Conservation (phyloP, 2,888 invertebrate species). For the Ennomos erosarius region DNA sequence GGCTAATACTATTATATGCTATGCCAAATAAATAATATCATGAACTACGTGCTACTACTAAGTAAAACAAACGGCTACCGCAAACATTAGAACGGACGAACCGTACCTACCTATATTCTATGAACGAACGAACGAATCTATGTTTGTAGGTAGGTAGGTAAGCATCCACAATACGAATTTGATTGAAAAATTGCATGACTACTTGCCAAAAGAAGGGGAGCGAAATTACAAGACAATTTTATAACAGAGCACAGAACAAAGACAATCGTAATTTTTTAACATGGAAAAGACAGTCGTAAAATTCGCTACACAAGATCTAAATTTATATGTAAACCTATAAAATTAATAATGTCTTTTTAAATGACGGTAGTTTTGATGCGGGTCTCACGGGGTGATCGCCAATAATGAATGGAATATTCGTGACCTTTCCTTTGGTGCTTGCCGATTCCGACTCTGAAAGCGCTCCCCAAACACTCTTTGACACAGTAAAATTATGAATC, state of each 20-base stretch:
- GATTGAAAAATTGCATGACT: slow-evolving; percentile 82
- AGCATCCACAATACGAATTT: slow-evolving; percentile 52
- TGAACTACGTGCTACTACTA: too few species aligned
- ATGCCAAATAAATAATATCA: too few species aligned
- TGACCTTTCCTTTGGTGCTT: slow-evolving; percentile 5
- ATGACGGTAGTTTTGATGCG: slow-evolving; percentile 23
- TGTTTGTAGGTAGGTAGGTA: too few species aligned
- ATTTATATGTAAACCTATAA: background rate
- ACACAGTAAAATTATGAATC: too few species aligned
- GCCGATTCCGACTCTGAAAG: too few species aligned
- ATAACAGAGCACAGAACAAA: slow-evolving; percentile 18
- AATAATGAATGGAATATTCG: slow-evolving; percentile 20
- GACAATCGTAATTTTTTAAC: slow-evolving; percentile 15
- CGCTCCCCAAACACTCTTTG: too few species aligned
- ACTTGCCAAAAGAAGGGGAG: slow-evolving; percentile 65
- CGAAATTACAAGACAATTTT: slow-evolving; percentile 33
- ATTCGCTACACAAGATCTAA: background rate
- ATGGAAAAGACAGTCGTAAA: slow-evolving; percentile 9
- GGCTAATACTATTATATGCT: too few species aligned
- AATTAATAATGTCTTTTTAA: background rate
- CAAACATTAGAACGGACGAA: slow-evolving; percentile 31
- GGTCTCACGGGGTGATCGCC: slow-evolving; percentile 24
- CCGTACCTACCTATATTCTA: too few species aligned
- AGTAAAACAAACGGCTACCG: slow-evolving; percentile 46
- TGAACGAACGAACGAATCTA: too few species aligned